phyloP scores from a whole-genome alignment of 1,140 invertebrate species.

The Calliopsis andreniformis region DNA sequence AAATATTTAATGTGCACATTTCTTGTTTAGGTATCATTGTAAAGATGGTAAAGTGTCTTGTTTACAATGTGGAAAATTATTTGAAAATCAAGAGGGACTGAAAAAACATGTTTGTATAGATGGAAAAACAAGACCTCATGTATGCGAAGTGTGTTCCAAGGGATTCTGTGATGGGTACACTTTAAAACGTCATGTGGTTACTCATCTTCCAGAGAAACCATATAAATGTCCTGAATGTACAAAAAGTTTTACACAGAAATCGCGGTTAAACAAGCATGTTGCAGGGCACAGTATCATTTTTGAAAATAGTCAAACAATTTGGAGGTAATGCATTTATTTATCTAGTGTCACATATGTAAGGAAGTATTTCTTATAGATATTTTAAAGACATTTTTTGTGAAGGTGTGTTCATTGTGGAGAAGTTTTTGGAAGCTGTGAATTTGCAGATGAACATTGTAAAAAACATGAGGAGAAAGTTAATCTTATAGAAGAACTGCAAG shows the following conservation, averaged over 20 bases:
- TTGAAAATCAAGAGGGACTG: constrained; percentile 57
- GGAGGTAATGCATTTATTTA: constrained; percentile 29
- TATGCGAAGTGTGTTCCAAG: constrained; percentile 95
- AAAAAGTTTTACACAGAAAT: constrained; percentile 81
- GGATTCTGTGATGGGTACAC: constrained; percentile 95
- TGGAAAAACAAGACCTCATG: constrained; percentile 85
- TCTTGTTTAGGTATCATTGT: constrained; percentile 59
- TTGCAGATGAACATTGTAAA: constrained; percentile 59
- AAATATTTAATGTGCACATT: neutral
- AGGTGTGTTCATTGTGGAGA: constrained; percentile 67
- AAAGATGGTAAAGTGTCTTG: constrained; percentile 64
- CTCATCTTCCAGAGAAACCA: constrained; percentile 87
- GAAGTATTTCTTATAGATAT: no score
- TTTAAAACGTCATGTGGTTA: constrained; percentile 87
- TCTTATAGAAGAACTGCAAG: constrained; percentile 62
- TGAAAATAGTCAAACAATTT: constrained; percentile 64
- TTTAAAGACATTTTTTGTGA: neutral
- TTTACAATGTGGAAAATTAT: constrained; percentile 69
- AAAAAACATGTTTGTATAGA: constrained; percentile 62
- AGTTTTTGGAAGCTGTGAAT: constrained; percentile 53
- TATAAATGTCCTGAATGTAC: constrained; percentile 90
- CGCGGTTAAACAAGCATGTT: constrained; percentile 68
- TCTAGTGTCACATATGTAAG: neutral
- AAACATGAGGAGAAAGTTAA: constrained; percentile 59
- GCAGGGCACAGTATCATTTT: constrained; percentile 64